Base-by-base conservation (phyloP, 2,113 vertebrate species). In the Electrona antarctica region DNA sequence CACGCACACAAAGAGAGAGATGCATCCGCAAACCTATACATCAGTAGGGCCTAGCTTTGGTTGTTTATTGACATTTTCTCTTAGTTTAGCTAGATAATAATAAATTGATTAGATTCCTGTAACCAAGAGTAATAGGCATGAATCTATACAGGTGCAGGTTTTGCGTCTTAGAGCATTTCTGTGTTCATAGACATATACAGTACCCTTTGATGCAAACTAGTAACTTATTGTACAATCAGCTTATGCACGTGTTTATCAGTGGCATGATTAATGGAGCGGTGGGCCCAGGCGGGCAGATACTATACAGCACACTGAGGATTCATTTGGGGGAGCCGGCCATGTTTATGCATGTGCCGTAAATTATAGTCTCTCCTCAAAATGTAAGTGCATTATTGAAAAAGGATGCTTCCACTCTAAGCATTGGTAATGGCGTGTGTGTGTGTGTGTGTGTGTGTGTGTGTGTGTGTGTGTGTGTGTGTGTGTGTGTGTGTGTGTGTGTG, bases 331-430 rank as follows among this genome's bases (percentile, higher is more conserved):
- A 64, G 45, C 83, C 83, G 81, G 87, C 83, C 76, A 48, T 73
- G 81, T 72, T 81, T 88, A 85, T 84, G 63, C 85, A 86, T 73
- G 48, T 69, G 46, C 71, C 76, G 74, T 86, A 90, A 87, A 83
- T 85, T 76, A 88, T 77, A 54, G 52, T 47, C 48, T 60, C 56
- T 65, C 67, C 62, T 68, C 54, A 65, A 83, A 87, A 79, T 80
- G 69, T 76, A 85, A 87, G 78, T 72, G 79, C 80, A 84, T 89
- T 85, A 87, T 83, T 83, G 11, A 79, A 76, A 86, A 82, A 72
- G 64, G 74, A 86, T 80, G 78, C 80, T 69, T 87, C 75, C 57
- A 73, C 74, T 79, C 74, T 74, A 66, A 85, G 75, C 83, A 73
- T 83, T 70, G 52, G 73, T 81, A 83, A 82, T 79, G 71, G 76